Evolutionary conservation across 2,888 invertebrate species (phyloP).

Genomic region (Trissolcus japonicus): DNA sequence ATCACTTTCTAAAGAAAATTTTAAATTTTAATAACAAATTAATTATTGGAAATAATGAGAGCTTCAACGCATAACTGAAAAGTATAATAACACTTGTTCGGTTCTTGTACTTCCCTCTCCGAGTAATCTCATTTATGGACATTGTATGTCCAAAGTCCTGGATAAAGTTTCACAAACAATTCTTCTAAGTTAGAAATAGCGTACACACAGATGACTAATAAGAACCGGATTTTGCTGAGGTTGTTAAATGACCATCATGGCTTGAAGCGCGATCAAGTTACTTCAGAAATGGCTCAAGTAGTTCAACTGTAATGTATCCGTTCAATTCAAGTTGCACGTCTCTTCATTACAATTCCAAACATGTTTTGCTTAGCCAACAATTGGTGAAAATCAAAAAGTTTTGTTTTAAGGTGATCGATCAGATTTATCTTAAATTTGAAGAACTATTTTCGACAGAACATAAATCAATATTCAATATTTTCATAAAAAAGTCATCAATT

Average conservation of each 20-base stretch:
- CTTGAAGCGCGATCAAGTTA: constrained; percentile 28
- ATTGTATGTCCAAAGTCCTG: constrained; percentile 20
- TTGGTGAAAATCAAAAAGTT: too few species aligned
- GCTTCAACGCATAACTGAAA: not conserved
- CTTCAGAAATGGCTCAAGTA: constrained; percentile 17
- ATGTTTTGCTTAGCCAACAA: too few species aligned
- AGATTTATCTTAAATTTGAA: not conserved
- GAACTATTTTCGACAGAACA: too few species aligned
- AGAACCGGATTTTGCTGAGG: constrained; percentile 36
- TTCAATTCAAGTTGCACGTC: constrained; percentile 12
- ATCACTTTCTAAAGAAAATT: too few species aligned
- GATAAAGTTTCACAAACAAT: constrained; percentile 41
- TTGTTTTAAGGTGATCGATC: not conserved
- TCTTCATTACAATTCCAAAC: too few species aligned
- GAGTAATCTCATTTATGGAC: not conserved
- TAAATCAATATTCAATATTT: too few species aligned
- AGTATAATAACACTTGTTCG: too few species aligned
- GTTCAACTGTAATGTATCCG: constrained; percentile 29
- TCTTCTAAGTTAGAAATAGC: constrained; percentile 34
- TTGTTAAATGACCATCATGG: constrained; percentile 22
- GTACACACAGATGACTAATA: constrained; percentile 35
- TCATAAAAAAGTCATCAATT: too few species aligned
- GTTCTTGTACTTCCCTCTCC: too few species aligned
- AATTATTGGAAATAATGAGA: too few species aligned
- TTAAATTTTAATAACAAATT: too few species aligned